These are phyloP conservation scores for Notospermus geniculatus DNA, from an alignment of 1,140 invertebrate species.

Conservation along the genomic window DNA sequence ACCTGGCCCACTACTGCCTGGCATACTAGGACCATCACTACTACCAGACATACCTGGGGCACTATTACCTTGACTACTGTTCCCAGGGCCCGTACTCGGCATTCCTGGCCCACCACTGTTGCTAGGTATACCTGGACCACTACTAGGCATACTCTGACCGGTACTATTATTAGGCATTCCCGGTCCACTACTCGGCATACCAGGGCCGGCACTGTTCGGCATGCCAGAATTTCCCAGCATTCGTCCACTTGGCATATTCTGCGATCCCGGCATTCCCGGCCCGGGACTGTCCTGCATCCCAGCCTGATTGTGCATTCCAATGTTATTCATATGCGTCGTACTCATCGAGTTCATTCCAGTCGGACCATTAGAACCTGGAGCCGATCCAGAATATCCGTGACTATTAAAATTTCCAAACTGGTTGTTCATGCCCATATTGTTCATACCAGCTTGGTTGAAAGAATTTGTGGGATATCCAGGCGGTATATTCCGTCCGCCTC, in stretches of 20 bases:
- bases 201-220: too few relatives aligned
- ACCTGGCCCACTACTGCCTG: too few relatives aligned
- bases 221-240: too few relatives aligned
- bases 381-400: slow-evolving; percentile 36
- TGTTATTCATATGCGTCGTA: neutral
- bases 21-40: too few relatives aligned
- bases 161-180: slow-evolving; percentile 12
- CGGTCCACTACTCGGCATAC: too few relatives aligned
- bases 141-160: too few relatives aligned
- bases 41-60: too few relatives aligned
- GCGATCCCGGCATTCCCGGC: too few relatives aligned
- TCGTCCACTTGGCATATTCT: too few relatives aligned
- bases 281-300: too few relatives aligned
- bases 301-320: too few relatives aligned
- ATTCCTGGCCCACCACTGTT: slow-evolving; percentile 48
- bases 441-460: slow-evolving; percentile 10
- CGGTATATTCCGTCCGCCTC: slow-evolving; percentile 31
- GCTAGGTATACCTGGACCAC: slow-evolving; percentile 19
- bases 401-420: slow-evolving; percentile 47
- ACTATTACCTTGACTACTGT: slow-evolving; percentile 16
- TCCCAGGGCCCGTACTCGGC: too few relatives aligned
- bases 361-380: slow-evolving; percentile 22
- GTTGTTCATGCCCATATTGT: slow-evolving; percentile 35
- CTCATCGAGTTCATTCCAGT: slow-evolving; percentile 22
- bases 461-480: slow-evolving; percentile 8